Percentiles rank a stretch among this genome's conserved stretches.
These are phyloP conservation scores for Labeo calbasu DNA, from an alignment of 2,797 vertebrate species.

Conservation along the genomic window DNA sequence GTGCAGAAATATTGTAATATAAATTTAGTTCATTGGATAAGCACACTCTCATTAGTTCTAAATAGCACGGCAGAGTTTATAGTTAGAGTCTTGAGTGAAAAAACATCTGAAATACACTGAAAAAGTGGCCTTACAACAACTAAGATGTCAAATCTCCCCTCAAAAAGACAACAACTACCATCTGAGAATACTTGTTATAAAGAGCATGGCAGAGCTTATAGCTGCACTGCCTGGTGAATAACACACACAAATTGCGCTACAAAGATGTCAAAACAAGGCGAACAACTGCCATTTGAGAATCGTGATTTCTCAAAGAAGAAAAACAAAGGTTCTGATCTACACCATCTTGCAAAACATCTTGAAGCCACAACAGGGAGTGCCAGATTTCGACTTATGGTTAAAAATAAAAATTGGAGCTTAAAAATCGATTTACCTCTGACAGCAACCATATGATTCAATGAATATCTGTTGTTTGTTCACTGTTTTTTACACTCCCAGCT, in stretches of 20 bases:
- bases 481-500: constrained; percentile 8
- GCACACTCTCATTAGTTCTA: not conserved
- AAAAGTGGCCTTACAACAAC: constrained; percentile 54
- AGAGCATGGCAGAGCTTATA: not conserved
- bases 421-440: constrained; percentile 24
- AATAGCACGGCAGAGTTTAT: not conserved
- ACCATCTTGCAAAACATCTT: constrained; percentile 8
- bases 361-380: constrained; percentile 24
- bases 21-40: not conserved
- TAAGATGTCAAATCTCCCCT: not conserved
- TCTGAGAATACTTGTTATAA: constrained; percentile 3
- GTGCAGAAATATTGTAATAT: constrained; percentile 23
- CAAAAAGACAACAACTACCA: not conserved
- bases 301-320: constrained; percentile 26
- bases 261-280: constrained; percentile 19
- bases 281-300: constrained; percentile 14
- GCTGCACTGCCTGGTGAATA: constrained; percentile 5
- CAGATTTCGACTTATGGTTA: not conserved
- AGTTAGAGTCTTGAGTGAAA: not conserved
- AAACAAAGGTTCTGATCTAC: constrained; percentile 20
- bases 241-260: constrained; percentile 9
- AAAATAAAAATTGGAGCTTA: constrained; percentile 14
- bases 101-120: not conserved
- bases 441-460: constrained; percentile 13
- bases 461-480: constrained; percentile 8